Conservation (phyloP, 2,888 invertebrate species). For the Drosophila affinis region DNA sequence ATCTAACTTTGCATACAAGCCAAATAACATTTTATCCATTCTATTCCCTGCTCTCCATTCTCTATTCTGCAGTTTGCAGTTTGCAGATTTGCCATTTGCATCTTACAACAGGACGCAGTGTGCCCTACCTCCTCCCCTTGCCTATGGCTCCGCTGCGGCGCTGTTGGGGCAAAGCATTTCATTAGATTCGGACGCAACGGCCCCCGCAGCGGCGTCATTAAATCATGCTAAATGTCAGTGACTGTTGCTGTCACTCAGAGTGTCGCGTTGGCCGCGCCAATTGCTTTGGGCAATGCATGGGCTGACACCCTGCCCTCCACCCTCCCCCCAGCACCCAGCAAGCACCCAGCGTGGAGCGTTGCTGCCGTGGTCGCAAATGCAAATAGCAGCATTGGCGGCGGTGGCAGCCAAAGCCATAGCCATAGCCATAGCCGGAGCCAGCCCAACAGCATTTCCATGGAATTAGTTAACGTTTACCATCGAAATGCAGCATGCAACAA, state of each 20-base stretch:
- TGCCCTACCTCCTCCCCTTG: not conserved
- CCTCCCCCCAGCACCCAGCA: not conserved
- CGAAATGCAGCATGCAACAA: conserved; percentile 54
- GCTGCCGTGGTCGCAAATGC: not conserved
- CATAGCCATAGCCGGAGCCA: conserved; percentile 63
- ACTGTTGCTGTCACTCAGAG: conserved; percentile 71
- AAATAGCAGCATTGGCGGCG: not conserved
- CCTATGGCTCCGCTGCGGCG: not conserved
- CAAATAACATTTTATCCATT: conserved; percentile 64
- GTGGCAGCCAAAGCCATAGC: conserved; percentile 45
- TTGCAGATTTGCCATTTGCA: conserved; percentile 63
- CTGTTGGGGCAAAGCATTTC: conserved; percentile 35
- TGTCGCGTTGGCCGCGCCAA: conserved; percentile 43
- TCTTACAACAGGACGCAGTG: conserved; percentile 60
- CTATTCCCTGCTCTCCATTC: conserved; percentile 14
- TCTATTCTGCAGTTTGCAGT: not conserved
- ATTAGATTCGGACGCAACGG: conserved; percentile 42
- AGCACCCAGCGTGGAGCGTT: not conserved
- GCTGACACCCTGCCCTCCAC: conserved; percentile 48
- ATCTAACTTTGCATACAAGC: conserved; percentile 46
- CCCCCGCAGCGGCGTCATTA: conserved; percentile 71
- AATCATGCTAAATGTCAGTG: conserved; percentile 80
- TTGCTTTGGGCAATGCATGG: conserved; percentile 60
- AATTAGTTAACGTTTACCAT: conserved; percentile 81
- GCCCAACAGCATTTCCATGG: conserved; percentile 74